Evolutionary conservation across 2,888 invertebrate species (phyloP), one percentile per base, ranked within the genome.

Genomic region (Stenodera caucasica): DNA sequence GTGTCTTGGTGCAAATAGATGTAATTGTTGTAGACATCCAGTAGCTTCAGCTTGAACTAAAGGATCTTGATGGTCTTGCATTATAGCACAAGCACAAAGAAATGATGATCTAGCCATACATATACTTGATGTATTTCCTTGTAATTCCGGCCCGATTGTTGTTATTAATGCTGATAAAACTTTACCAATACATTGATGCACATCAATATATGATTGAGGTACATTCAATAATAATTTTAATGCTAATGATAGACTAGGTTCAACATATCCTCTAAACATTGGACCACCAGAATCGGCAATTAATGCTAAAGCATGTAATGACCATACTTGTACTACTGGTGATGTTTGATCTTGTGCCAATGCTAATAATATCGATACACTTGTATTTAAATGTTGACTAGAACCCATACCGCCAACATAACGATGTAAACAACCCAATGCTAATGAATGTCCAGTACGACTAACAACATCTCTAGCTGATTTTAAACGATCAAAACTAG

Each of bases 211-310:
- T 60, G 92, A 92, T 37, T 95, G 92, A 5, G 96, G 94, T n/a
- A 96, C 93, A 56, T 89, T 90, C 64, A 97, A 85, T 55, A 97
- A 82, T 56, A 98, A 84, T 75, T 96, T 95, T 61, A 99, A 82
- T n/a, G 94, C 91, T 54, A 97, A 84, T 9, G 92, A 92, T 57
- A 99, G 83, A 0, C 96, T 92, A 0, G 96, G 94, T 77, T 99
- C 98, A 15, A 98, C 97, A 81, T 96, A 99, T 26, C 94, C 90
- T 21, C 98, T 87, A 83, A 99, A 99, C 96, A 99, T 98, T 0
- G 99, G 98, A 0, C 99, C 99, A 0, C 98, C 97, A 0, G 98
- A 97, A 81, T 98, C 98, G 2, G 96, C 97, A 62, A 99, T 92
- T 65, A 98, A 85, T 0, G 96, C 93, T 23, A 99, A 82, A 0